Evolutionary conservation across 2,113 vertebrate species (phyloP).

Genomic region (Brachyistius frenatus): DNA sequence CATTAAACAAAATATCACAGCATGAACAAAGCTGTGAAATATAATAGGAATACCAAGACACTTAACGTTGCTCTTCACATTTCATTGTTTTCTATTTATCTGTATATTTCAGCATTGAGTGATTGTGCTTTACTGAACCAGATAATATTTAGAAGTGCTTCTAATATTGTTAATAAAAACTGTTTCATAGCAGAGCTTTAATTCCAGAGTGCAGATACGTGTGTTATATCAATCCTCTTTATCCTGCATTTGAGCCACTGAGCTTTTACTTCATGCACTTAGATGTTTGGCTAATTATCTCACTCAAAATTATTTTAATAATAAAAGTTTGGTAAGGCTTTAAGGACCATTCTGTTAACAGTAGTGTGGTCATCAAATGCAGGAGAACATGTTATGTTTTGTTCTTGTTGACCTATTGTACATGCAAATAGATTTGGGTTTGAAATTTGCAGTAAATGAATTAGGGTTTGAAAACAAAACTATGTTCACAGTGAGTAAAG

Average conservation of each 20-base stretch:
- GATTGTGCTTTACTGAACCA: background rate
- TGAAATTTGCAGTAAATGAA: background rate
- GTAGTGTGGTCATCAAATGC: background rate
- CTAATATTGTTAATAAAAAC: background rate
- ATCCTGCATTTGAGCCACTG: constrained; percentile 5
- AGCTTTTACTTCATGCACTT: constrained; percentile 1
- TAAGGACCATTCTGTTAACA: background rate
- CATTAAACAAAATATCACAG: background rate
- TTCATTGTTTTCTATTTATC: background rate
- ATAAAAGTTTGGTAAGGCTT: background rate
- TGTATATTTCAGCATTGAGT: background rate
- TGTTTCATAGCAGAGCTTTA: constrained; percentile 29
- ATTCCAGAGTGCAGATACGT: constrained; percentile 10
- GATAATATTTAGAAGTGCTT: background rate
- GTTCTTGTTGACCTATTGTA: background rate
- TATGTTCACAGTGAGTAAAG: no score
- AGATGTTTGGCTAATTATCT: constrained; percentile 12
- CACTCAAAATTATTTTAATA: background rate
- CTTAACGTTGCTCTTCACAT: background rate
- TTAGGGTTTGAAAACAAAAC: background rate
- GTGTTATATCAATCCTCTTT: constrained; percentile 14
- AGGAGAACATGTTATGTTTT: no score
- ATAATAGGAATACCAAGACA: background rate
- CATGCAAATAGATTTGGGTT: background rate
- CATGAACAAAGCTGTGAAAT: background rate